A percentile compares a stretch with the other conserved stretches of the same genome.
Conservation (phyloP, 2,797 vertebrate species). For the Cynodonichthys magdalenae region DNA sequence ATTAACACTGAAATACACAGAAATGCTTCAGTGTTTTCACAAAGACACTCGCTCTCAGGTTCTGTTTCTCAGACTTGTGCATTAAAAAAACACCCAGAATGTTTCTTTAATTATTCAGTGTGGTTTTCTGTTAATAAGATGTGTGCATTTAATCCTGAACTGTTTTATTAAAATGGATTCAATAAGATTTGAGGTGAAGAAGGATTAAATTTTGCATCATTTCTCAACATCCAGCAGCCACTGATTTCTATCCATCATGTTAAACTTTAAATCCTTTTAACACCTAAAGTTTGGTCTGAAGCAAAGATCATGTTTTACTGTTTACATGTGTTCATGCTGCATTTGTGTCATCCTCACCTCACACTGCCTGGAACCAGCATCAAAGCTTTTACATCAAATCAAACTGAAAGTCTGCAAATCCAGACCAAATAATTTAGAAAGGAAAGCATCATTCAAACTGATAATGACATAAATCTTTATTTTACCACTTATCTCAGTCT, state of each 20-base stretch:
- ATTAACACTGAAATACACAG: slow-evolving; percentile 13
- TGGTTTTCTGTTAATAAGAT: background rate
- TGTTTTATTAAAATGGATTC: background rate
- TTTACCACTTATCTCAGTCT: no score
- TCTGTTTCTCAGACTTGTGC: slow-evolving; percentile 20
- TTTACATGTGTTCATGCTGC: no score
- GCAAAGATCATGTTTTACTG: no score
- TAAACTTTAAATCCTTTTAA: background rate
- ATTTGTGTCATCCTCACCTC: no score
- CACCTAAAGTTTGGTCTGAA: no score
- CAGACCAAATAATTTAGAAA: no score
- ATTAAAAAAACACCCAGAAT: background rate
- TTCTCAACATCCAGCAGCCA: background rate
- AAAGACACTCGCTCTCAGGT: background rate
- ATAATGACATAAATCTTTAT: no score
- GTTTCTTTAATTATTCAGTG: background rate
- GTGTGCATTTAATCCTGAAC: background rate
- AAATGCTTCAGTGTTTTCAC: slow-evolving; percentile 12
- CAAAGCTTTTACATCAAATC: no score
- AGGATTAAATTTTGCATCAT: background rate
- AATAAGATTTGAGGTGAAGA: no score
- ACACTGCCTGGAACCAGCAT: no score
- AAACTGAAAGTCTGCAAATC: no score
- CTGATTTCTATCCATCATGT: background rate
- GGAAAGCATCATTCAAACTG: no score